Evolutionary conservation across 1,140 invertebrate genomes (phyloP).

Genomic region (Rhizoglyphus robini): DNA sequence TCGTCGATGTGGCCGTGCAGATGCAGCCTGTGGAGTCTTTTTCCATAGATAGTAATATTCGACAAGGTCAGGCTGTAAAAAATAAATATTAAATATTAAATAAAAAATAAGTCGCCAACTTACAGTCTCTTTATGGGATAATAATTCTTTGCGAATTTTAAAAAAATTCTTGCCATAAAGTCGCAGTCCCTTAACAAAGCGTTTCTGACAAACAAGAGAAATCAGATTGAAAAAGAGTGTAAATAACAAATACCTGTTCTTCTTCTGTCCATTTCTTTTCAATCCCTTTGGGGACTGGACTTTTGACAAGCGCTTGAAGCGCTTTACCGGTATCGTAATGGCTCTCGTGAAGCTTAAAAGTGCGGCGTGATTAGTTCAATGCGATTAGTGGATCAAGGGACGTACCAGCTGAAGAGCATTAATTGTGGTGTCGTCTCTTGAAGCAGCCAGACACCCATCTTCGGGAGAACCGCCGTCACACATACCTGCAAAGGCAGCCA

Average conservation of each 20-base stretch:
- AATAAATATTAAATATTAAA: constrained; percentile 22
- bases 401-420: constrained; percentile 80
- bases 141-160: constrained; percentile 84
- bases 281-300: constrained; percentile 86
- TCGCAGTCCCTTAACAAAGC: constrained; percentile 91
- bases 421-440: constrained; percentile 90
- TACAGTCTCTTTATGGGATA: constrained; percentile 89
- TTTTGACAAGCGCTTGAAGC: constrained; percentile 87
- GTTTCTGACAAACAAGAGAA: constrained; percentile 45
- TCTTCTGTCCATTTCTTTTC: constrained; percentile 97
- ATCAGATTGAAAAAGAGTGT: constrained; percentile 5
- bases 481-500: constrained; percentile 80
- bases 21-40: constrained; percentile 78
- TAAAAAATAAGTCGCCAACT: constrained; percentile 29
- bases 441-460: constrained; percentile 88
- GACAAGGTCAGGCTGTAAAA: constrained; percentile 71
- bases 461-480: constrained; percentile 93
- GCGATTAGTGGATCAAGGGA: too few relatives aligned
- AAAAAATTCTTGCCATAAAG: constrained; percentile 99
- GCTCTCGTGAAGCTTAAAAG: constrained; percentile 78
- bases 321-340: constrained; percentile 89
- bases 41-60: constrained; percentile 99
- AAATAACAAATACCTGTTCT: constrained; percentile 51
- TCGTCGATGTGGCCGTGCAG: constrained; percentile 74
- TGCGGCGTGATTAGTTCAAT: too few relatives aligned